These are phyloP conservation scores for Homarus gammarus DNA, from an alignment of 2,888 invertebrate genomes.

Conservation along the genomic window DNA sequence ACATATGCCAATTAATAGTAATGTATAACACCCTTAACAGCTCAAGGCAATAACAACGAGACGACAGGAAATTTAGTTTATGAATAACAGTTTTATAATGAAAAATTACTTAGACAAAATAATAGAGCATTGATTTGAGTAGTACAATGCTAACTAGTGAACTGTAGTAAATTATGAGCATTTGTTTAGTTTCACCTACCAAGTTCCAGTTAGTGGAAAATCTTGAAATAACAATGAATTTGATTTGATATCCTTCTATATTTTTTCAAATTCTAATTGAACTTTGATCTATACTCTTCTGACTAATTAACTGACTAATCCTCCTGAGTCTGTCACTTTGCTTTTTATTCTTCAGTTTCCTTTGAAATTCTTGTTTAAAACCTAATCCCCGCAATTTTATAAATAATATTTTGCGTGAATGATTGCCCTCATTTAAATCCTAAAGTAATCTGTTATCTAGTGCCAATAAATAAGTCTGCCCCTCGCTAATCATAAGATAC, in stretches of 20 bases:
- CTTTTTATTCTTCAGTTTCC: slow-evolving; percentile 18
- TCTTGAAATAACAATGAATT: no score
- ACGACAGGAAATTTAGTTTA: no score
- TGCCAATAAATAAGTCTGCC: neutral
- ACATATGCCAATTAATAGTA: no score
- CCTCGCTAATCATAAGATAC: neutral
- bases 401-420: neutral
- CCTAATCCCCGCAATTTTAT: neutral
- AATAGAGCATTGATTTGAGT: no score
- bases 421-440: neutral
- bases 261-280: neutral
- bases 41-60: no score
- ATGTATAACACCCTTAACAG: no score
- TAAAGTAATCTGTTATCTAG: neutral
- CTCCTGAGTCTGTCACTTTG: neutral
- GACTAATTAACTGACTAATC: neutral
- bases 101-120: no score
- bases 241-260: neutral
- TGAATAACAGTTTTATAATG: no score
- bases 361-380: neutral
- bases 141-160: no score
- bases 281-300: neutral
- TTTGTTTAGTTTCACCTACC: no score
- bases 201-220: no score
- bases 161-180: no score